These are phyloP conservation scores for Allobates femoralis DNA, from an alignment of 2,797 vertebrate genomes.

Conservation along the genomic window DNA sequence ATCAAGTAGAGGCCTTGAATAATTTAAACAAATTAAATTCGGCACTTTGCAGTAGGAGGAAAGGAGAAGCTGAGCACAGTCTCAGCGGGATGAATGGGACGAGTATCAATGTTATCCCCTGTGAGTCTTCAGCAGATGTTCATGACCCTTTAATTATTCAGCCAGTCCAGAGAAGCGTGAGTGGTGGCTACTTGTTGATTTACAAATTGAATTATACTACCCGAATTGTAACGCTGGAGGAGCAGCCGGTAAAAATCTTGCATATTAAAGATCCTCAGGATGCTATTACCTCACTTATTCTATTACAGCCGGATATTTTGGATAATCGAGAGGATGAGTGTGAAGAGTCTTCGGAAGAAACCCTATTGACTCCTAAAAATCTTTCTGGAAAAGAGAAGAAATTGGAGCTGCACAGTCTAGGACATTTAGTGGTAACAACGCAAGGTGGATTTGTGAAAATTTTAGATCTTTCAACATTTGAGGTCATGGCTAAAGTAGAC, in stretches of 20 bases:
- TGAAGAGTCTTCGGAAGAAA: constrained; percentile 90
- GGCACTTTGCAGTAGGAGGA: constrained; percentile 90
- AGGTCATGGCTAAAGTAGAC: constrained; percentile 96
- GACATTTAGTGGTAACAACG: constrained; percentile 96
- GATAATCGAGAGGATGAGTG: constrained; percentile 94
- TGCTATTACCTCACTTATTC: constrained; percentile 93
- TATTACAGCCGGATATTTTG: constrained; percentile 94
- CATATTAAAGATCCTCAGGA: constrained; percentile 96
- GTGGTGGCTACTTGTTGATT: constrained; percentile 94
- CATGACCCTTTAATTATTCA: constrained; percentile 83
- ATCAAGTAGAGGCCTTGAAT: constrained; percentile 99
- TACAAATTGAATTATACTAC: constrained; percentile 98
- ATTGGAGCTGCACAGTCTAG: constrained; percentile 84
- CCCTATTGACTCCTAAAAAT: constrained; percentile 81
- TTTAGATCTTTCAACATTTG: constrained; percentile 93
- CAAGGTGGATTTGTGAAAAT: constrained; percentile 96
- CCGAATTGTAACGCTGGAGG: constrained; percentile 94
- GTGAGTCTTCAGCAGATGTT: constrained; percentile 82
- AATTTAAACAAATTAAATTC: constrained; percentile 98
- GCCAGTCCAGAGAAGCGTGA: constrained; percentile 78
- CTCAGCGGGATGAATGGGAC: constrained; percentile 80
- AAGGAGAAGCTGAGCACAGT: constrained; percentile 84
- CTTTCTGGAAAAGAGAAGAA: constrained; percentile 83
- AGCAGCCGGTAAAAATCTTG: constrained; percentile 94
- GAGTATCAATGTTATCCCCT: constrained; percentile 80